phyloP scores from a whole-genome alignment of 2,797 vertebrate genomes.

The Podargus strigoides region DNA sequence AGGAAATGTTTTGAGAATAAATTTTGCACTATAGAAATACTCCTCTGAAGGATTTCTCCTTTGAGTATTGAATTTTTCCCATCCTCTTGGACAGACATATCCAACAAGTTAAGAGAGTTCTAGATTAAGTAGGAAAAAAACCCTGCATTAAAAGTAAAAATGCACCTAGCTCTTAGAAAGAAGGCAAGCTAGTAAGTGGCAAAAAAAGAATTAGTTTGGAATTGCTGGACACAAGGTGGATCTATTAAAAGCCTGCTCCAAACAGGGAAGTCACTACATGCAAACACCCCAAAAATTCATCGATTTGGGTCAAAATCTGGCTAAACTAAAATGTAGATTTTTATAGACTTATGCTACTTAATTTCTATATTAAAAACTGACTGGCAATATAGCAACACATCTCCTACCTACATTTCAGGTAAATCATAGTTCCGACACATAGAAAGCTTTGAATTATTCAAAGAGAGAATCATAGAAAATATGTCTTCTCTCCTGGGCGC shows the following conservation, averaged over 20 bases:
- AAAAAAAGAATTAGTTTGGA: neutral
- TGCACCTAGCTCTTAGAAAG: neutral
- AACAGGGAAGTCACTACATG: neutral
- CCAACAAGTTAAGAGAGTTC: neutral
- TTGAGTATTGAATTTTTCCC: neutral
- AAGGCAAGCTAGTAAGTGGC: neutral
- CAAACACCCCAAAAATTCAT: neutral
- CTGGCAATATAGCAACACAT: neutral
- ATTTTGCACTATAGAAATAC: neutral
- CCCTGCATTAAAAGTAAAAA: neutral
- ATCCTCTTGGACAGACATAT: neutral
- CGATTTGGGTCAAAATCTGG: neutral
- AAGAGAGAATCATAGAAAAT: neutral
- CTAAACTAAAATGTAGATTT: neutral
- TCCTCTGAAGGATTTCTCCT: neutral
- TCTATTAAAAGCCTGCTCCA: neutral
- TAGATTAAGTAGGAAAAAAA: neutral
- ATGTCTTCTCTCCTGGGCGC: fast-evolving
- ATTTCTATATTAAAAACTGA: neutral
- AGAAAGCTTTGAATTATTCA: neutral
- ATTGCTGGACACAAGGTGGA: neutral
- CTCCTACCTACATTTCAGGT: neutral
- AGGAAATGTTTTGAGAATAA: neutral
- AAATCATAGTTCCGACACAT: neutral
- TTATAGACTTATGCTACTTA: neutral